These are phyloP conservation scores for Limonius californicus DNA, from an alignment of 1,140 invertebrate genomes.

Conservation along the genomic window DNA sequence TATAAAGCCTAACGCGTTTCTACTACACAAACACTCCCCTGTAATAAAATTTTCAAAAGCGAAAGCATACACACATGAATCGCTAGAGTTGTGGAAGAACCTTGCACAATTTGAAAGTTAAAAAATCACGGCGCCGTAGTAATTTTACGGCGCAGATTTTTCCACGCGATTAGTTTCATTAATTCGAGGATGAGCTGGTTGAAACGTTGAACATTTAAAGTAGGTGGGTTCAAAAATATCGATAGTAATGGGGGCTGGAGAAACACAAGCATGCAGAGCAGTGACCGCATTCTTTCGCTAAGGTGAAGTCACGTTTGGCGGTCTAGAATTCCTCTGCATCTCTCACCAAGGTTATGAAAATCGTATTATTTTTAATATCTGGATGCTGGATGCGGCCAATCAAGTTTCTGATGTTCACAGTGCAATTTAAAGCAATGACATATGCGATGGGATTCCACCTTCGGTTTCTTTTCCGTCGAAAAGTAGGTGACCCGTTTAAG, in stretches of 20 bases:
- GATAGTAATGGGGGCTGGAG: conserved; percentile 3
- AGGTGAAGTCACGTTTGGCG: conserved; percentile 11
- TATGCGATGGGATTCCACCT: neutral
- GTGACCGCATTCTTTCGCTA: conserved; percentile 8
- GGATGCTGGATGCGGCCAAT: neutral
- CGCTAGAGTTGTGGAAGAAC: too few relatives aligned
- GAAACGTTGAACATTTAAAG: neutral
- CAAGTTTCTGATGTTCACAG: neutral
- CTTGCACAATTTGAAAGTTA: neutral
- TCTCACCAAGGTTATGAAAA: neutral
- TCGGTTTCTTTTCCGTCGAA: too few relatives aligned
- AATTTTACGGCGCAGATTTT: too few relatives aligned
- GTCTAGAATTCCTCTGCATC: conserved; percentile 11
- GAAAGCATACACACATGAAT: neutral
- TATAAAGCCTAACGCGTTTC: too few relatives aligned
- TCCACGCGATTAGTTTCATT: neutral
- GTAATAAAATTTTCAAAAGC: neutral
- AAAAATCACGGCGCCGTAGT: too few relatives aligned
- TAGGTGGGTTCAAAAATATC: neutral
- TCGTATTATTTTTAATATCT: neutral
- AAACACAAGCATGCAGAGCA: conserved; percentile 5
- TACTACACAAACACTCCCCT: too few relatives aligned
- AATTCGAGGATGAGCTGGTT: neutral
- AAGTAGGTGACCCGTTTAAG: too few relatives aligned
- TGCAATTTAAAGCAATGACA: neutral